Conservation (phyloP, 2,113 vertebrate genomes). For the Pipra filicauda region DNA sequence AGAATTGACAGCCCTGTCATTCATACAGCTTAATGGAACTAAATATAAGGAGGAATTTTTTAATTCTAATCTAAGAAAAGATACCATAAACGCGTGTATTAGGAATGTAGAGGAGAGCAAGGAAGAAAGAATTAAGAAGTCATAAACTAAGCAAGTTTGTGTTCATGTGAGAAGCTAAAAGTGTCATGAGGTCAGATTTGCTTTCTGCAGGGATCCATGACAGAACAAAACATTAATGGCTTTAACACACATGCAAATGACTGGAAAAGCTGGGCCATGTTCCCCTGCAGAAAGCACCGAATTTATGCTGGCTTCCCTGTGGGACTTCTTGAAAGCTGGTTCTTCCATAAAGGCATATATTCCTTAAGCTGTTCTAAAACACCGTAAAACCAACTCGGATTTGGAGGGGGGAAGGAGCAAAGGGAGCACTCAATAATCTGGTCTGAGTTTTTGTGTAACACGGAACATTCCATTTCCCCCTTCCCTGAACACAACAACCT, state of each 20-base stretch:
- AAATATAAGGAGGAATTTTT: background rate
- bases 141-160: background rate
- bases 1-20: background rate
- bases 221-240: background rate
- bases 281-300: background rate
- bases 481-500: background rate
- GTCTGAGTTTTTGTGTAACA: background rate
- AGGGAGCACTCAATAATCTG: background rate
- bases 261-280: background rate
- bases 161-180: background rate
- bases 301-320: background rate
- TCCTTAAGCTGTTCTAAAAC: background rate
- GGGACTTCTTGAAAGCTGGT: background rate
- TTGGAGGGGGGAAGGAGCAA: background rate
- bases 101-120: background rate
- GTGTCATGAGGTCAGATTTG: background rate
- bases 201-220: background rate
- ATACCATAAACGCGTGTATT: background rate
- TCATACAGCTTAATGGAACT: background rate
- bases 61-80: background rate
- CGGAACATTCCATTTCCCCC: background rate
- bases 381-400: fast-evolving
- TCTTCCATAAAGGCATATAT: background rate
- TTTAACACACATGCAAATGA: background rate
- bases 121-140: background rate